These are phyloP conservation scores for Taeniopygia guttata DNA, from an alignment of 2,797 vertebrate genomes.

Conservation along the genomic window DNA sequence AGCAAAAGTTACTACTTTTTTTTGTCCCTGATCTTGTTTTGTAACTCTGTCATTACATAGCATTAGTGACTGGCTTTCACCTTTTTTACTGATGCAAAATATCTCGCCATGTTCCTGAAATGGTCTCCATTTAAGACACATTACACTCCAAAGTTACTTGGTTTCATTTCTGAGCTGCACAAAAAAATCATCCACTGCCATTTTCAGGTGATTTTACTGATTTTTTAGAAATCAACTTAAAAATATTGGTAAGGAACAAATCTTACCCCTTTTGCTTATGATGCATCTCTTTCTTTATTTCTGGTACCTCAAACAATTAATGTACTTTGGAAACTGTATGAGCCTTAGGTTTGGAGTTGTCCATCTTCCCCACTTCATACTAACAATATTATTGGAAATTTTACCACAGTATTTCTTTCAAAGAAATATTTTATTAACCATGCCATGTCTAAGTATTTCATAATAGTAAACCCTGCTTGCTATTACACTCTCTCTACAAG, in stretches of 20 bases:
- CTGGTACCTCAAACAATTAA: neutral
- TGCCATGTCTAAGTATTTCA: neutral
- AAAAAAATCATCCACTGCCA: neutral
- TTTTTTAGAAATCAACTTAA: neutral
- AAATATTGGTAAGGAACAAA: neutral
- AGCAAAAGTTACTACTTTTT: neutral
- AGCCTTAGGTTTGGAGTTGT: neutral
- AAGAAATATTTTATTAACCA: neutral
- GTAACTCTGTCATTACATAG: neutral
- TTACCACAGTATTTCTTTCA: neutral
- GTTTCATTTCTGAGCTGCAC: neutral
- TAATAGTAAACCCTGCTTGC: neutral
- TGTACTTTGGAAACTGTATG: neutral
- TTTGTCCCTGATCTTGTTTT: neutral
- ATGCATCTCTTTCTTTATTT: neutral
- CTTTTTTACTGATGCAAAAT: neutral
- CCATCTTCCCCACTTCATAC: neutral
- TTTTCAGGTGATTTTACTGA: neutral
- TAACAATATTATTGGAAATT: neutral
- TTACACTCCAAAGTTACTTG: neutral
- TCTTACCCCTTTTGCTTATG: neutral
- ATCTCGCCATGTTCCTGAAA: neutral
- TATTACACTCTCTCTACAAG: fast-evolving
- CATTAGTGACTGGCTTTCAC: neutral
- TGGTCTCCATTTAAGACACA: neutral